phyloP scores from a whole-genome alignment of 2,797 vertebrate genomes.

The Chaenodraco wilsoni region DNA sequence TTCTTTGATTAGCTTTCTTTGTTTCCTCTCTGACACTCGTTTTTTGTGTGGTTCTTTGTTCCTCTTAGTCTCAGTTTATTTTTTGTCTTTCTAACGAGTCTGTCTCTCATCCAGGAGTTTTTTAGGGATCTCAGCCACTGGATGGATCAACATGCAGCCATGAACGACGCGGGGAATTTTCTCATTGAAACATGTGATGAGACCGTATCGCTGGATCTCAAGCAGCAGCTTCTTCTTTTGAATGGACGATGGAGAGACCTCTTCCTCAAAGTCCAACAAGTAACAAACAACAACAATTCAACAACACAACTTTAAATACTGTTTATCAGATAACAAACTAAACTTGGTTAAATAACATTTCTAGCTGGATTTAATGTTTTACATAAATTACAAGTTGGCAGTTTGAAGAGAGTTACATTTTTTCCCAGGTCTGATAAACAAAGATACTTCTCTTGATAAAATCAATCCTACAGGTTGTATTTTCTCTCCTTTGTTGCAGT shows the following conservation, averaged over 20 bases:
- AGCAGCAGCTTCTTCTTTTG: constrained; percentile 93
- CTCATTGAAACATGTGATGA: constrained; percentile 98
- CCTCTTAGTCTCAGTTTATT: constrained; percentile 34
- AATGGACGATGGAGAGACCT: constrained; percentile 97
- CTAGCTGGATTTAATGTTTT: background rate
- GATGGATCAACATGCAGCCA: constrained; percentile 95
- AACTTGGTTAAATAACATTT: background rate
- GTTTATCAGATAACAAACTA: background rate
- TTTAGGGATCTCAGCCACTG: constrained; percentile 94
- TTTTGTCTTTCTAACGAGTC: constrained; percentile 26
- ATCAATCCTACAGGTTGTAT: background rate
- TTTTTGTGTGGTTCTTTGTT: constrained; percentile 61
- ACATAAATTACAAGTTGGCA: background rate
- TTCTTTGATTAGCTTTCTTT: constrained; percentile 58
- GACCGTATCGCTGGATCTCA: constrained; percentile 94
- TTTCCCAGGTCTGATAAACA: background rate
- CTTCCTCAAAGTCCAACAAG: constrained; percentile 97
- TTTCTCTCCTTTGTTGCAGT: constrained; percentile 76
- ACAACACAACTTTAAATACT: constrained; percentile 2
- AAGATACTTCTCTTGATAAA: background rate
- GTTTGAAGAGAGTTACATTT: background rate
- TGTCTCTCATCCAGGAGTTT: constrained; percentile 87
- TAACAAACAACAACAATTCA: constrained; percentile 61
- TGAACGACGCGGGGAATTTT: constrained; percentile 99
- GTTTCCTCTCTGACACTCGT: constrained; percentile 43